Evolutionary conservation across 2,888 invertebrate genomes (phyloP), one percentile per base, ranked within the genome.

Genomic region (Lapara coniferarum): DNA sequence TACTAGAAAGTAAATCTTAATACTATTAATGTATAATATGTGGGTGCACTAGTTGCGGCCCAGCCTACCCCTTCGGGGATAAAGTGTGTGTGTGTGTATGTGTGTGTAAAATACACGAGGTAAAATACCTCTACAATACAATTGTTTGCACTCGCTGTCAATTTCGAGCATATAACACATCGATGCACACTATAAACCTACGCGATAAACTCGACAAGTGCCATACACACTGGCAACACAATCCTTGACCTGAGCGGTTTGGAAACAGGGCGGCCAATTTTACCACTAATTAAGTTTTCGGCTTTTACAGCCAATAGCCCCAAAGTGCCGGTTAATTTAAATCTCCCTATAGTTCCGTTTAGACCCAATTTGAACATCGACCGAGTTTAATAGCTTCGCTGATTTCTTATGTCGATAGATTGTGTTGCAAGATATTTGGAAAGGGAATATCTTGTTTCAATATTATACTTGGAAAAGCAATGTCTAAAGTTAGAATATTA

Each of bases 251-350:
- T 70, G 67, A 69, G 66, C 70, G 68, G 73, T 72, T 72, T 74
- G 71, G 66, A 51, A 72, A 73, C 73, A 69, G 69, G 55, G 71
- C 73, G 73, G 71, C 77, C 79, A 79, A 82, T 81, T 82, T 78
- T 49, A 73, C 71, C 78, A 74, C 77, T 82, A 85, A 87, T 85
- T 83, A 83, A 81, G 80, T 86, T 85, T 82, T 80, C 76, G 77
- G 81, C 81, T 81, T 82, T 81, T 73, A 80, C 79, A 77, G 77
- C 71, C 73, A 71, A 77, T 76, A 72, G 72, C 71, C 71, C 66
- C 70, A 69, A 71, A 67, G 25, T 71, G 70, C 68, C 66, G 70
- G 73, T 73, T 73, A 79, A 78, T 76, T 82, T 74, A 77, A 78
- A 80, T 74, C 70, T 72, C 73, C 69, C 71, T 70, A 67, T 72